Percentiles rank a stretch among this genome's conserved stretches.
Evolutionary conservation across 2,797 vertebrate species (phyloP).

Genomic region (Thalassophryne amazonica): DNA sequence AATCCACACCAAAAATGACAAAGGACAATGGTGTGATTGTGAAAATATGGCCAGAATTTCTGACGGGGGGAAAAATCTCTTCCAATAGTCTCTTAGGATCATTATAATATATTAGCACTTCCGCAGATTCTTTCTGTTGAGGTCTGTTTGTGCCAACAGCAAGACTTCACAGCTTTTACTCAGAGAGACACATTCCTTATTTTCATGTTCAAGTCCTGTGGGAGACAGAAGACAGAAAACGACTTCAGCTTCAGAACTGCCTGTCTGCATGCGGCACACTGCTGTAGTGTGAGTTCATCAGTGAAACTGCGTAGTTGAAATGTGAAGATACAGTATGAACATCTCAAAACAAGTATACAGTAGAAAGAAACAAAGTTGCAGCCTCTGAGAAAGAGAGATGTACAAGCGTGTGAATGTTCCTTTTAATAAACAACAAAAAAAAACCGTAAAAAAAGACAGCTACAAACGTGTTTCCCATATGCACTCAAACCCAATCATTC

Average conservation of each 20-base stretch:
- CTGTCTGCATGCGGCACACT: constrained; percentile 15
- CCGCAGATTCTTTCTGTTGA: constrained; percentile 20
- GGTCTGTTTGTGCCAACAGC: constrained; percentile 29
- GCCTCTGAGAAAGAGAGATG: not conserved
- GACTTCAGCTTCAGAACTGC: constrained; percentile 23
- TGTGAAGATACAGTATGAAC: constrained; percentile 13
- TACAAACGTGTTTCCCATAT: not conserved
- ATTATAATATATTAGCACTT: constrained; percentile 35
- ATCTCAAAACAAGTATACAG: constrained; percentile 12
- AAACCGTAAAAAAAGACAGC: too few species aligned
- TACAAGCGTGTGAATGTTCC: constrained; percentile 13
- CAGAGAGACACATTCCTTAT: constrained; percentile 14
- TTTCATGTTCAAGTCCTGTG: constrained; percentile 37
- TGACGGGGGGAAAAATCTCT: constrained; percentile 10
- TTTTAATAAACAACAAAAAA: constrained; percentile 30
- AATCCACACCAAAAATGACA: constrained; percentile 11
- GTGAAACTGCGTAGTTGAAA: constrained; percentile 11
- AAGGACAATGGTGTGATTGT: not conserved
- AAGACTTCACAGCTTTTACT: constrained; percentile 39
- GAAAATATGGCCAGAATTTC: not conserved
- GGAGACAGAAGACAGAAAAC: constrained; percentile 39
- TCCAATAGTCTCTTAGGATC: constrained; percentile 11
- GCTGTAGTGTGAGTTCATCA: constrained; percentile 13
- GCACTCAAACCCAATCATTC: constrained; percentile 16
- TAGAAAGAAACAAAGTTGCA: constrained; percentile 6